These are phyloP conservation scores for Drosophila macrospina DNA, from an alignment of 2,888 invertebrate species.

Conservation along the genomic window DNA sequence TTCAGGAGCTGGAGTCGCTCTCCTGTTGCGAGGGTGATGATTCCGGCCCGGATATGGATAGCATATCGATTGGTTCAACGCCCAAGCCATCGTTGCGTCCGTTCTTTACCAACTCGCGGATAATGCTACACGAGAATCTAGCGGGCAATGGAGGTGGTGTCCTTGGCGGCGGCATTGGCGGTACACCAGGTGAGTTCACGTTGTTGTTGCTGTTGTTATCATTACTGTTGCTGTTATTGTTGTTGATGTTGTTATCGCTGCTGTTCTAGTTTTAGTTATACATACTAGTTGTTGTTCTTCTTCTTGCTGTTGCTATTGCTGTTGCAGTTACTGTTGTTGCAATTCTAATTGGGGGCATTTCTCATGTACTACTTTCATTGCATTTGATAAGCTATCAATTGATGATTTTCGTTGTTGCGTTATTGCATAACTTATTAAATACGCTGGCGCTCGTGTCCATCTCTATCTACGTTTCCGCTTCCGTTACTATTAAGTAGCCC, in stretches of 20 bases:
- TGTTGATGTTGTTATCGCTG: constrained; percentile 13
- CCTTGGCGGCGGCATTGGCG: constrained; percentile 47
- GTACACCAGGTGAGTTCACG: constrained; percentile 57
- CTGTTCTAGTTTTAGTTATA: background rate
- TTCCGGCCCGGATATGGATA: constrained; percentile 97
- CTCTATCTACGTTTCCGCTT: constrained; percentile 28
- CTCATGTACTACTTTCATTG: constrained; percentile 24
- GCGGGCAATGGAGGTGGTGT: constrained; percentile 48
- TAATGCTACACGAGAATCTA: constrained; percentile 88
- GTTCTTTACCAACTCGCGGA: constrained; percentile 96
- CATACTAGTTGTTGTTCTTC: constrained; percentile 10
- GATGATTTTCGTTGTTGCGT: constrained; percentile 24
- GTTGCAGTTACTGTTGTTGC: constrained; percentile 3
- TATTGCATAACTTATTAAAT: constrained; percentile 22
- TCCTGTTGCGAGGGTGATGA: constrained; percentile 94
- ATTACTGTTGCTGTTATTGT: background rate
- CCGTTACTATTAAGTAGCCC: constrained; percentile 23
- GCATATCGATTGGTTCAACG: constrained; percentile 98
- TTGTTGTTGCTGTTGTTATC: background rate
- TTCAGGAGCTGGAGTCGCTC: constrained; percentile 97
- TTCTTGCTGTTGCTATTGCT: constrained; percentile 6
- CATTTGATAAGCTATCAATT: constrained; percentile 33
- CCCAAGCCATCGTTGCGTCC: constrained; percentile 98
- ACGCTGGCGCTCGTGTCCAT: constrained; percentile 33
- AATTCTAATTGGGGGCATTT: constrained; percentile 11